Evolutionary conservation across 2,888 invertebrate species (phyloP).

Genomic region (Stratiomys singularior): DNA sequence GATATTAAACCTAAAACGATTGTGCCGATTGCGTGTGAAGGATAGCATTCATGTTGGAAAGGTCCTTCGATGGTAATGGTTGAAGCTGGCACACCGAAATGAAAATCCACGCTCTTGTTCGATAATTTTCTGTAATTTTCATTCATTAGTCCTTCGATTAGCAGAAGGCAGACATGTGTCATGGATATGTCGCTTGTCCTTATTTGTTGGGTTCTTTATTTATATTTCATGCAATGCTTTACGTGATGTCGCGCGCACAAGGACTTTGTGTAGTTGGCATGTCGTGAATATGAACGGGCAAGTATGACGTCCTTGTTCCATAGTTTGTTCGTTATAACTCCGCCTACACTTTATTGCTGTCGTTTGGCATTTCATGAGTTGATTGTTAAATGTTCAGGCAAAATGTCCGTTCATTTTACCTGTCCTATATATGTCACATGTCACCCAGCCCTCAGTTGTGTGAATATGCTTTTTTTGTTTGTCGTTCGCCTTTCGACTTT

Average conservation of each 20-base stretch:
- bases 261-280: not conserved
- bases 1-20: conserved; percentile 7
- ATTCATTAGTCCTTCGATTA: conserved; percentile 51
- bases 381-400: conserved; percentile 21
- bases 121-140: conserved; percentile 51
- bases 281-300: not conserved
- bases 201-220: conserved; percentile 40
- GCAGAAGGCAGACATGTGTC: conserved; percentile 50
- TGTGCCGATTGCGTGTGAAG: conserved; percentile 35
- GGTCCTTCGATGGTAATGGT: conserved; percentile 29
- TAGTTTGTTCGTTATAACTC: conserved; percentile 44
- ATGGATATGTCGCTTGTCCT: conserved; percentile 50
- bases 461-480: too few relatives aligned
- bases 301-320: conserved; percentile 10
- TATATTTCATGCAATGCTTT: conserved; percentile 48
- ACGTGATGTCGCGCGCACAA: conserved; percentile 7
- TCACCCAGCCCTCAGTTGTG: conserved; percentile 9
- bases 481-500: not conserved
- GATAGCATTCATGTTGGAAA: conserved; percentile 25
- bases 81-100: not conserved
- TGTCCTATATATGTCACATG: conserved; percentile 49
- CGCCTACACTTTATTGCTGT: conserved; percentile 48
- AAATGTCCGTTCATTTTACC: conserved; percentile 43
- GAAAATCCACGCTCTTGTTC: not conserved
- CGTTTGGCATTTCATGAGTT: conserved; percentile 49